These are phyloP conservation scores for Indicator indicator DNA, from an alignment of 2,113 vertebrate genomes.

Conservation along the genomic window DNA sequence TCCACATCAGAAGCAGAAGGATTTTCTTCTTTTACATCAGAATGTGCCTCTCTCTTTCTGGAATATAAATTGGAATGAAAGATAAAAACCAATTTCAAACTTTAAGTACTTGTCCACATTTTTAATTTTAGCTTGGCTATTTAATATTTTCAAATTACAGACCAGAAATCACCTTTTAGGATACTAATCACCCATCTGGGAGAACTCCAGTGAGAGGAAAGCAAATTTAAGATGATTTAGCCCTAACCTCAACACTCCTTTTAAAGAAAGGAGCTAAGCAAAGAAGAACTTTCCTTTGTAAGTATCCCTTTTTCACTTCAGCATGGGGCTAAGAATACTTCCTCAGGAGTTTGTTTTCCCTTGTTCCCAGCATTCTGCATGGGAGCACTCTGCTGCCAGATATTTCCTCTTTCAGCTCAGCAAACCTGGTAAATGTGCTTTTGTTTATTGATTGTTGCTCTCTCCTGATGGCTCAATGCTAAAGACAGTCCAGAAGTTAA, in stretches of 20 bases:
- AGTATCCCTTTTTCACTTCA: neutral
- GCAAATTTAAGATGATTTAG: neutral
- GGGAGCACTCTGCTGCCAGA: neutral
- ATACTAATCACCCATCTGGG: neutral
- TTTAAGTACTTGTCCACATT: neutral
- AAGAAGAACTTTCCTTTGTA: neutral
- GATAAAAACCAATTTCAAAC: neutral
- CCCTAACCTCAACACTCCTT: neutral
- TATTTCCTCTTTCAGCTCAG: neutral
- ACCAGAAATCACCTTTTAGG: neutral
- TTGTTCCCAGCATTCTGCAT: neutral
- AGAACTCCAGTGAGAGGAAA: neutral
- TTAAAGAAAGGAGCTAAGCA: neutral
- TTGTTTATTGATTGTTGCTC: neutral
- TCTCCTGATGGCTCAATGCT: neutral
- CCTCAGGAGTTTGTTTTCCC: neutral
- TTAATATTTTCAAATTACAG: neutral
- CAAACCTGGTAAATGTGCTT: neutral
- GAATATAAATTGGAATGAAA: constrained; percentile 49
- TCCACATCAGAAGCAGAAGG: constrained; percentile 2
- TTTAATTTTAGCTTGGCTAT: neutral
- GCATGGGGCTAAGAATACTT: neutral
- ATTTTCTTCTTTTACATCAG: constrained; percentile 55
- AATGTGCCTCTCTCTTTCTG: constrained; percentile 57
- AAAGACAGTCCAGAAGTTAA: neutral